Conservation (phyloP, 53 echinoderm and acorn worm genomes). For the Patiria pectinifera region DNA sequence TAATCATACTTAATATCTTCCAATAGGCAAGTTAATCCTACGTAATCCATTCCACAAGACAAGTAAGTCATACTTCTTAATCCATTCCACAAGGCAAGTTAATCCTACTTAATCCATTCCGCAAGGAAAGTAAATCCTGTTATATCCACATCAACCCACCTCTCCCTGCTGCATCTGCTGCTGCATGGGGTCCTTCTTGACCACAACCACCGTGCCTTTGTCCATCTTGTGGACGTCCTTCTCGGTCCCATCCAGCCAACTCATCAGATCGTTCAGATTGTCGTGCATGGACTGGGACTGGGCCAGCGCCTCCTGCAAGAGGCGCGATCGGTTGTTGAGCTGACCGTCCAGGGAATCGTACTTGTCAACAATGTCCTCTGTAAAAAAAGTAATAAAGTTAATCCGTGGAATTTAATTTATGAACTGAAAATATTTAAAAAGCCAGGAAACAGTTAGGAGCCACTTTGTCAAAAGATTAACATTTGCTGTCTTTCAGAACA, state of each 20-base stretch:
- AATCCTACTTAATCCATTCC: not conserved
- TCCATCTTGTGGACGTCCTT: conserved; percentile 97
- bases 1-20: no score
- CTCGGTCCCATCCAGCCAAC: conserved; percentile 88
- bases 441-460: no score
- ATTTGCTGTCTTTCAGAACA: no score
- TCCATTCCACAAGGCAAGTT: not conserved
- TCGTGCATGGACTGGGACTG: conserved; percentile 93
- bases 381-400: not conserved
- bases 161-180: conserved; percentile 86
- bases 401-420: not conserved
- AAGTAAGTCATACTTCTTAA: not conserved
- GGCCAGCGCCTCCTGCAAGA: conserved; percentile 85
- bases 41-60: no score
- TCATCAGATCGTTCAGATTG: conserved; percentile 89
- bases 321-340: conserved; percentile 77
- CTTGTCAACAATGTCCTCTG: conserved; percentile 86
- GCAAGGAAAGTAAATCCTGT: not conserved
- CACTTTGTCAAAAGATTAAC: no score
- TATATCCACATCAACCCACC: conserved; percentile 58
- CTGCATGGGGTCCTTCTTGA: conserved; percentile 89
- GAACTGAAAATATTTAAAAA: not conserved
- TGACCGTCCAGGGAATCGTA: conserved; percentile 79
- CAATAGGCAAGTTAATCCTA: no score
- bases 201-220: conserved; percentile 91